Percentiles rank a stretch among this genome's conserved stretches.
Evolutionary conservation across 2,888 invertebrate genomes (phyloP).

Genomic region (Drosophila kanekoi): DNA sequence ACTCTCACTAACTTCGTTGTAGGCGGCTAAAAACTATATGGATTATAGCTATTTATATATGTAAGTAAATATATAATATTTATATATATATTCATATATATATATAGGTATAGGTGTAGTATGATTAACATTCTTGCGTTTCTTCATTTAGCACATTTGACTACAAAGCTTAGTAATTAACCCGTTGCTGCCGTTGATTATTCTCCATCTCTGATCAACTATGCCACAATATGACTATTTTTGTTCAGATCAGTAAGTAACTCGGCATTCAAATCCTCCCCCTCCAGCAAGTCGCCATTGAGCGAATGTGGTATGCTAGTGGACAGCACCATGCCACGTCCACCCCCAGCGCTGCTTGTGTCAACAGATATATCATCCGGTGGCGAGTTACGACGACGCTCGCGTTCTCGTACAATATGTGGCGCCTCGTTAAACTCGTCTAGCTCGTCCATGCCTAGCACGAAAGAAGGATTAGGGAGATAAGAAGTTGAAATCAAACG

Average conservation of each 20-base stretch:
- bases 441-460: slow-evolving; percentile 90
- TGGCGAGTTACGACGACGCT: slow-evolving; percentile 81
- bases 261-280: slow-evolving; percentile 84
- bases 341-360: slow-evolving; percentile 45
- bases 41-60: slow-evolving; percentile 43
- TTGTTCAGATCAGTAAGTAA: slow-evolving; percentile 85
- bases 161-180: slow-evolving; percentile 75
- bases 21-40: slow-evolving; percentile 67
- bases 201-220: slow-evolving; percentile 50
- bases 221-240: slow-evolving; percentile 85
- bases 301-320: slow-evolving; percentile 75
- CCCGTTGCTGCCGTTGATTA: slow-evolving; percentile 60
- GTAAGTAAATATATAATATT: slow-evolving; percentile 46
- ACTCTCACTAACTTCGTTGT: slow-evolving; percentile 71
- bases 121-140: slow-evolving; percentile 62
- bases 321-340: slow-evolving; percentile 71
- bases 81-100: slow-evolving; percentile 37
- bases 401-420: slow-evolving; percentile 88
- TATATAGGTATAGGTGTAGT: slow-evolving; percentile 37
- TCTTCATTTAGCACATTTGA: slow-evolving; percentile 71
- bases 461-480: slow-evolving; percentile 22
- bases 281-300: slow-evolving; percentile 84
- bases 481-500: not conserved
- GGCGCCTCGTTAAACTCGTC: slow-evolving; percentile 97
- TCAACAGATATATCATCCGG: slow-evolving; percentile 79